A percentile compares a stretch with the other conserved stretches of the same genome.
Conservation (phyloP, 2,113 vertebrate genomes). For the Trogon surrucura region DNA sequence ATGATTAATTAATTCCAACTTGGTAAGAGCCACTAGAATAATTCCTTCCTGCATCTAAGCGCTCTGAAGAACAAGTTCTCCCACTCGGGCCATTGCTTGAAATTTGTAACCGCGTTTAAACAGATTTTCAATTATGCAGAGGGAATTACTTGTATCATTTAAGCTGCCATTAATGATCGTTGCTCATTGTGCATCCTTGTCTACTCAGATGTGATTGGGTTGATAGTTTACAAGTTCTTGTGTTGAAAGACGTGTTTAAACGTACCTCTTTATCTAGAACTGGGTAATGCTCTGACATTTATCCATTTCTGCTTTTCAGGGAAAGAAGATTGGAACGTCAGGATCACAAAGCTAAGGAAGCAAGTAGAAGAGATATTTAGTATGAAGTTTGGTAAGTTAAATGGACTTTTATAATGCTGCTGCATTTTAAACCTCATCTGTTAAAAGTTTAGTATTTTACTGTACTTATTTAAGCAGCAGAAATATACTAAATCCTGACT, state of each 20-base stretch:
- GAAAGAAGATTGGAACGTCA: constrained; percentile 83
- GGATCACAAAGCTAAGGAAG: constrained; percentile 82
- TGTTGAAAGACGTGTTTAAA: neutral
- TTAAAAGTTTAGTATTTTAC: neutral
- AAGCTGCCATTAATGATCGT: neutral
- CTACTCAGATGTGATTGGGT: neutral
- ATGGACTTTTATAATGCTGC: neutral
- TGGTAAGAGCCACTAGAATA: neutral
- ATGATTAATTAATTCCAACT: neutral
- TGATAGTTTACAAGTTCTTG: neutral
- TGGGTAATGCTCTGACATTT: neutral
- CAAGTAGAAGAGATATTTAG: constrained; percentile 84
- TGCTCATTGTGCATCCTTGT: neutral
- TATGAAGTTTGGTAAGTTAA: constrained; percentile 79
- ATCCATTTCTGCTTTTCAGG: constrained; percentile 53
- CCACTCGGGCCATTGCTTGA: neutral
- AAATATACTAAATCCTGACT: neutral
- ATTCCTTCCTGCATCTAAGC: neutral
- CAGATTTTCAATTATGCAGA: neutral
- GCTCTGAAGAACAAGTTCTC: neutral
- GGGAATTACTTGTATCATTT: neutral
- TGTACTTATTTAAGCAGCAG: neutral
- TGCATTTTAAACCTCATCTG: neutral
- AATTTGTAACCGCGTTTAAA: neutral
- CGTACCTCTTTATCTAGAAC: neutral